Conservation (phyloP, 2,797 vertebrate species). For the Halcyon chelicuti region DNA sequence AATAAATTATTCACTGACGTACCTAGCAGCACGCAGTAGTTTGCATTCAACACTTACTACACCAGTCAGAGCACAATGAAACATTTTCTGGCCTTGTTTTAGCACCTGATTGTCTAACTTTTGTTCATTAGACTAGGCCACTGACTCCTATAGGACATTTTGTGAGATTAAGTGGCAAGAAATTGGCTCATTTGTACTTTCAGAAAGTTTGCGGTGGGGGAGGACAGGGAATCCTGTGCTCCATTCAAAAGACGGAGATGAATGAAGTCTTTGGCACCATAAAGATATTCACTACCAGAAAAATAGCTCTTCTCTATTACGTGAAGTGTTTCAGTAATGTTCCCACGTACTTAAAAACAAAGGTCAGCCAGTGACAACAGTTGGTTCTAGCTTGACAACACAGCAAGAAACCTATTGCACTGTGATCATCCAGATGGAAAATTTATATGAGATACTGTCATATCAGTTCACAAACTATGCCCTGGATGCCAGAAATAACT, state of each 20-base stretch:
- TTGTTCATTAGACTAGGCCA: background rate
- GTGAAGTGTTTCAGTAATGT: slow-evolving; percentile 64
- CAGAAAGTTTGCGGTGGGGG: background rate
- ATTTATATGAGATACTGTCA: slow-evolving; percentile 62
- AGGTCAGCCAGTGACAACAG: slow-evolving; percentile 81
- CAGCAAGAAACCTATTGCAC: slow-evolving; percentile 63
- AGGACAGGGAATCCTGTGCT: slow-evolving; percentile 26
- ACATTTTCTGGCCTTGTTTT: background rate
- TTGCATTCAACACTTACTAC: background rate
- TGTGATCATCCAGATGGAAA: slow-evolving; percentile 76
- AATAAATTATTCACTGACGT: background rate
- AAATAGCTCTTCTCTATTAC: slow-evolving; percentile 38
- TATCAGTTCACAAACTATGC: slow-evolving; percentile 67
- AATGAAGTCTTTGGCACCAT: slow-evolving; percentile 46
- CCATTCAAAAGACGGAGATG: slow-evolving; percentile 39
- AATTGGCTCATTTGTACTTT: background rate
- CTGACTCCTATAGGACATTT: background rate
- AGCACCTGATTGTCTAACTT: background rate
- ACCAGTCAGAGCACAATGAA: background rate
- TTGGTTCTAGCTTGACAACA: slow-evolving; percentile 56
- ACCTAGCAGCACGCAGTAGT: background rate
- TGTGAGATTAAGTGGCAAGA: background rate
- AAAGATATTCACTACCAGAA: slow-evolving; percentile 37
- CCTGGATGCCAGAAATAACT: slow-evolving; percentile 71
- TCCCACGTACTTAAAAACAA: slow-evolving; percentile 78